Evolutionary conservation across 2,888 invertebrate species (phyloP), one percentile per base, ranked within the genome.

Genomic region (Drosophila incognita): DNA sequence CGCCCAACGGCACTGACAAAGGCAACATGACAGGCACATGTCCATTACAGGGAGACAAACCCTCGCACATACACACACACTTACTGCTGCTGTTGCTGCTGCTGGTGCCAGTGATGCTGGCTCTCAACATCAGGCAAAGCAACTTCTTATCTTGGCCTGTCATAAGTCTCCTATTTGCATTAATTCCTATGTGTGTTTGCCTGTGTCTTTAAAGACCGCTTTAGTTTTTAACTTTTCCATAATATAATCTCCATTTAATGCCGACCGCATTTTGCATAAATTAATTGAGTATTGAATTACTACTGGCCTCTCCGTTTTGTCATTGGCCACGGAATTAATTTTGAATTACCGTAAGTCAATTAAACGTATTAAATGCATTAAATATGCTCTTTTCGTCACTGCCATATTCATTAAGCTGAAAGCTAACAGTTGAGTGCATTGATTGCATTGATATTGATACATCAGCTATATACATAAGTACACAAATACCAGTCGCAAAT

Each of bases 1-100:
- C 48, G 49, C 35, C 63, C 59, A 53, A 64, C 63, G 76, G 74
- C 82, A 72, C 69, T 87, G 85, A 85, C 85, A 85, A 89, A 89
- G 89, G 85, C 89, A 80, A 87, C 89, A 85, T 89, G 89, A 89
- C 89, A 89, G 83, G 75, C 85, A 87, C 89, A 89, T 80, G 85
- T 89, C 89, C 89, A 85, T 85, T 89, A 85, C 77, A 73, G 48
- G 53, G 65, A 61, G 49, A 49, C 52, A 27, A 63, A 46, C 48
- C 40, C 57, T 52, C 65, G 18, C 51, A 27, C 57, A 11, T 33
- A 38, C 48, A 18, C 57, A 64, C 71, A 72, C 60, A 67, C 5
- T 35, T 4, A 24, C 24, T 35, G 1, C 69, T 86, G 58, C 31
- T 33, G 21, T 5, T 33, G 6, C 29, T 49, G 6, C 29, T 85